Percentiles rank a stretch among this genome's conserved stretches.
Conservation (phyloP, 2,797 vertebrate genomes). For the Dryobates pubescens region DNA sequence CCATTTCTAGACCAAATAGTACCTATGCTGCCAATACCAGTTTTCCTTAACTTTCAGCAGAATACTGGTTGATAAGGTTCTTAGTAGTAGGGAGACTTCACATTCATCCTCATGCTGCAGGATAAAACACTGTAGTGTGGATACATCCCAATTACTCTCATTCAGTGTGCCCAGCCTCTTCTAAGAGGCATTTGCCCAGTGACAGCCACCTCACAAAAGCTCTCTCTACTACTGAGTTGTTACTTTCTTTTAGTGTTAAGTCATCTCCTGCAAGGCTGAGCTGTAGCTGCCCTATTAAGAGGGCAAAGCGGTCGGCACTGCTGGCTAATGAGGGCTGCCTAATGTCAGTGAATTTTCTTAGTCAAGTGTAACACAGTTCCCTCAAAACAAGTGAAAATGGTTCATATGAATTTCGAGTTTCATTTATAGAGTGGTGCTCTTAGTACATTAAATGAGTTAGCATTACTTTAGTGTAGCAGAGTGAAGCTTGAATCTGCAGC, state of each 20-base stretch:
- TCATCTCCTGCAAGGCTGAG: neutral
- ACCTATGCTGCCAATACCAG: neutral
- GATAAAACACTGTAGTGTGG: neutral
- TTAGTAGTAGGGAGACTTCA: neutral
- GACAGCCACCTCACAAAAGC: neutral
- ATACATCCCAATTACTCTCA: neutral
- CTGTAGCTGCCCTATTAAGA: neutral
- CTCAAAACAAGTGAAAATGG: neutral
- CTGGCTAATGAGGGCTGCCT: neutral
- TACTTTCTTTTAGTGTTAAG: neutral
- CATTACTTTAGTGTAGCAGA: neutral
- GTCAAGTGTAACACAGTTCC: accelerated
- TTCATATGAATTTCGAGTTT: neutral
- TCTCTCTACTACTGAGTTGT: neutral
- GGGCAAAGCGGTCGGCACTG: neutral
- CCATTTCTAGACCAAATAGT: neutral
- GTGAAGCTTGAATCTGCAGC: neutral
- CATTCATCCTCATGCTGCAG: neutral
- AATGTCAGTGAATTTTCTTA: neutral
- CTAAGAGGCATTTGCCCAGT: neutral
- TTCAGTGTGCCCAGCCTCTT: neutral
- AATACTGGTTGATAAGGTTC: neutral
- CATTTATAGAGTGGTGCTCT: neutral
- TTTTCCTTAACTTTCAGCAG: neutral
- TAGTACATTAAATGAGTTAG: neutral